Base-by-base conservation (phyloP, 2,113 vertebrate genomes). In the Pipa parva region DNA sequence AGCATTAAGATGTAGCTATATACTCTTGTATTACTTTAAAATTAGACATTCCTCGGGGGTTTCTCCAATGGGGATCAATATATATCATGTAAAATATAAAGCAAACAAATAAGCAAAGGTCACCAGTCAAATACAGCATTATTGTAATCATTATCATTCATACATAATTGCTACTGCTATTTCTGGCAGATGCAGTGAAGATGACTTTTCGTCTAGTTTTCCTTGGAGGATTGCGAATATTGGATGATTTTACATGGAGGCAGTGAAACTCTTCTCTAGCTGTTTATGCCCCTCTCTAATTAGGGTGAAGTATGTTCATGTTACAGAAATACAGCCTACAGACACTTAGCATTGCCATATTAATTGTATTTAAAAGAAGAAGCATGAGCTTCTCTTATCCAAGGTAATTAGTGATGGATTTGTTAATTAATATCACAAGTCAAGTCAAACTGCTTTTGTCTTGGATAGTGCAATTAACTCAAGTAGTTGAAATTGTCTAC, bases 401-500 rank as follows among this genome's bases (percentile, higher is more conserved):
- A 80, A 77, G 74, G 79, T 80, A 82, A 87, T 85, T 80, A 86
- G 81, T 79, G 65, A 76, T 71, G 76, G 77, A 75, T 72, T 79
- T 79, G 74, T 83, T 87, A 83, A 86, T 83, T 88, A 88, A 85
- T 81, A 86, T 79, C 75, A 82, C 75, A 82, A 83, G n/a, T n/a
- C n/a, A n/a, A 86, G 84, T 82, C 78, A 78, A 77, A 76, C 73
- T 79, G 75, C 75, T 80, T 82, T 82, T 83, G 80, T 86, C 80
- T 82, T 81, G 84, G 83, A 80, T 79, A 75, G 75, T 73, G 68
- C 69, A 84, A 84, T 85, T 84, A 87, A 65, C 78, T 75, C 71
- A 74, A 78, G 75, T 75, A 45, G 56, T 75, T 78, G 60, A 76
- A 73, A 72, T 64, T 70, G 55, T 54, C 52, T 49, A 27, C 55